These are phyloP conservation scores for Sardinella longiceps DNA, from an alignment of 2,797 vertebrate species.

Conservation along the genomic window DNA sequence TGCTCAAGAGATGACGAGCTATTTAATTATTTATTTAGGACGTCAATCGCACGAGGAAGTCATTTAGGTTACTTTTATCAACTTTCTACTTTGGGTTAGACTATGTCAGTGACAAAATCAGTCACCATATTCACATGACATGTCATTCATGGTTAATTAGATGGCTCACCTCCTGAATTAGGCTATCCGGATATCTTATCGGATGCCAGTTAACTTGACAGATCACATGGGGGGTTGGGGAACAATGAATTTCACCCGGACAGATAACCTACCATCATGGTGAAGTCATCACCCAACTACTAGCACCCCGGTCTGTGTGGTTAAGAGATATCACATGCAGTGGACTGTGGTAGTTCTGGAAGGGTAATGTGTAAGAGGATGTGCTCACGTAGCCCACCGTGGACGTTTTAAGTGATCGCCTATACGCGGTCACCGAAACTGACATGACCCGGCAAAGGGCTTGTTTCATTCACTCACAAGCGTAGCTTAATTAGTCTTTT, in stretches of 20 bases:
- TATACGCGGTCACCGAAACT: neutral
- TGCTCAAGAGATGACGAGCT: no score
- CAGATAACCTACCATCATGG: neutral
- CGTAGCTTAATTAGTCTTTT: no score
- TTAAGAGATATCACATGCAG: no score
- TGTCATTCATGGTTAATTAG: neutral
- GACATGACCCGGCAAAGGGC: neutral
- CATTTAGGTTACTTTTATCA: neutral
- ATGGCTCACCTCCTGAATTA: conserved; percentile 15
- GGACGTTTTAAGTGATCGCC: neutral
- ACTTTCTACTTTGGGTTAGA: neutral
- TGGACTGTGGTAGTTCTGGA: no score
- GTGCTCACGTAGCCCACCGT: no score
- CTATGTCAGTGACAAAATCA: neutral
- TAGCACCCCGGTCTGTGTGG: neutral
- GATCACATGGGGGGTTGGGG: neutral
- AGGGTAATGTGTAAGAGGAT: no score
- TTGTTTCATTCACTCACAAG: no score
- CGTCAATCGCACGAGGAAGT: neutral
- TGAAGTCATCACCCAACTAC: neutral
- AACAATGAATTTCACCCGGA: neutral
- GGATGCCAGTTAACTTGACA: neutral
- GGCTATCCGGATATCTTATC: neutral
- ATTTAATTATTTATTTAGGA: no score
- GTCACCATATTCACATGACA: neutral